A percentile compares a stretch with the other conserved stretches of the same genome.
These are phyloP conservation scores for Catocala sponsa DNA, from an alignment of 2,888 invertebrate species.

Conservation along the genomic window DNA sequence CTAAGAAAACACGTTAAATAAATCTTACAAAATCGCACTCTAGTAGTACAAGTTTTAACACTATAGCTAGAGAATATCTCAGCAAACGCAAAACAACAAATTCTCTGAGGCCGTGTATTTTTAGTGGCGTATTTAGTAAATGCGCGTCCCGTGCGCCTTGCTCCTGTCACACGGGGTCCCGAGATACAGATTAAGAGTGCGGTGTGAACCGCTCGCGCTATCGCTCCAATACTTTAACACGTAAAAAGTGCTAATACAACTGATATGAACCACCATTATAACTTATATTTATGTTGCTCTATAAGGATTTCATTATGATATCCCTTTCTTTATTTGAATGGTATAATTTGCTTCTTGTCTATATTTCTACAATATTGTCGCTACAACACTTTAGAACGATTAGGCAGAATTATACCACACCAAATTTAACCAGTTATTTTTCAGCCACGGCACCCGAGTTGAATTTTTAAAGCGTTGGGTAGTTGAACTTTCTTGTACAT, in stretches of 20 bases:
- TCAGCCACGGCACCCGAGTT: too few species aligned
- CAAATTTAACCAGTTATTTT: background rate
- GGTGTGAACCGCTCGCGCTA: conserved; percentile 59
- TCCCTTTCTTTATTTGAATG: conserved; percentile 9
- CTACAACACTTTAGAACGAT: too few species aligned
- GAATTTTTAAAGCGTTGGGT: too few species aligned
- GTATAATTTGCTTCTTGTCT: conserved; percentile 15
- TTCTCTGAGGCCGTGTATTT: too few species aligned
- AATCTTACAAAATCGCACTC: too few species aligned
- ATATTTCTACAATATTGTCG: background rate
- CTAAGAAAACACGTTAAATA: too few species aligned
- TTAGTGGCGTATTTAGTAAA: conserved; percentile 32
- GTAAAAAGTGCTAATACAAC: conserved; percentile 59
- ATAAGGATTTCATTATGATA: conserved; percentile 36
- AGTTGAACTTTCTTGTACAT: too few species aligned
- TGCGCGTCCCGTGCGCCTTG: conserved; percentile 52
- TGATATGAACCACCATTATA: conserved; percentile 46
- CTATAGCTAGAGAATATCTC: too few species aligned
- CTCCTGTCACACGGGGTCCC: conserved; percentile 61
- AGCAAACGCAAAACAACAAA: too few species aligned
- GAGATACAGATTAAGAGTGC: conserved; percentile 62
- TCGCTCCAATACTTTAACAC: conserved; percentile 56
- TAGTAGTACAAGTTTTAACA: too few species aligned
- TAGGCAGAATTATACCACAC: too few species aligned
- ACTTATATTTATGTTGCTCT: conserved; percentile 27